Conservation (phyloP, 2,797 vertebrate species). For the Propithecus deckenii region DNA sequence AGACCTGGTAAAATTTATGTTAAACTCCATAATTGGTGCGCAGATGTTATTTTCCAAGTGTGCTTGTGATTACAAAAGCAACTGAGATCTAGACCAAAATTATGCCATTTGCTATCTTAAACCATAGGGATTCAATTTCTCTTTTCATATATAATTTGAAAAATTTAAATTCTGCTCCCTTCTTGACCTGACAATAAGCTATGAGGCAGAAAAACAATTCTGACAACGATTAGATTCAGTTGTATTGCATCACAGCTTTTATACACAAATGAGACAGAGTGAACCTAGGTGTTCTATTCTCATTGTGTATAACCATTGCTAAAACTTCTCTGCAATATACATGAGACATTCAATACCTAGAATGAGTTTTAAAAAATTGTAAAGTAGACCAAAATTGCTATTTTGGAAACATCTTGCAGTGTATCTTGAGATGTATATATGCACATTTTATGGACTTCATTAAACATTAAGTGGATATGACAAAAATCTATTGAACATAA, state of each 20-base stretch:
- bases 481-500: not conserved
- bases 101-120: not conserved
- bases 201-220: not conserved
- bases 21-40: not conserved
- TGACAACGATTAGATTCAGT: not conserved
- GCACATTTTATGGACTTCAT: not conserved
- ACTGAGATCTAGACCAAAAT: not conserved
- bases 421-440: not conserved
- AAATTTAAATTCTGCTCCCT: not conserved
- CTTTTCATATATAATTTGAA: not conserved
- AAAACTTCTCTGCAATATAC: not conserved
- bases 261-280: not conserved
- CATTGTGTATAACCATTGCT: not conserved
- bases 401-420: not conserved
- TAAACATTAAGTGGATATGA: not conserved
- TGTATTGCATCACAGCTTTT: not conserved
- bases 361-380: not conserved
- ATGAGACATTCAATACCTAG: not conserved
- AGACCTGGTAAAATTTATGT: not conserved
- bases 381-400: not conserved
- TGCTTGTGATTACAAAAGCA: slow-evolving; percentile 11
- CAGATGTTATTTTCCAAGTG: not conserved
- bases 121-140: slow-evolving; percentile 1
- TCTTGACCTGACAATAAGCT: not conserved
- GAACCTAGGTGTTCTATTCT: not conserved